phyloP scores from a whole-genome alignment of 2,113 vertebrate species.

The Plectropomus leopardus region DNA sequence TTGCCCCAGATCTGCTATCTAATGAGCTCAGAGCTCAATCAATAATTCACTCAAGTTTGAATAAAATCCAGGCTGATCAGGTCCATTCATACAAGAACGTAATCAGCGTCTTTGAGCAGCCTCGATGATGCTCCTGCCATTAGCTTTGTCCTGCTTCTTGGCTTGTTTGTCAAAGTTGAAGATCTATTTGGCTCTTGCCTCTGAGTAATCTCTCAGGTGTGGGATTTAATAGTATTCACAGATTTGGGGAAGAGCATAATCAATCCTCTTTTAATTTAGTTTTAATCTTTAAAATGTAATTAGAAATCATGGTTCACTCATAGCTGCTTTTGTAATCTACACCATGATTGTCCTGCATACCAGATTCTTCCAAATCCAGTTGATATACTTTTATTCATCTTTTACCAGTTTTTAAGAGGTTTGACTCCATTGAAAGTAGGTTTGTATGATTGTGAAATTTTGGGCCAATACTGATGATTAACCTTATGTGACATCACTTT shows the following conservation, averaged over 20 bases:
- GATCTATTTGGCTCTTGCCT: background rate
- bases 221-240: background rate
- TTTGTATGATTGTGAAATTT: too few relatives aligned
- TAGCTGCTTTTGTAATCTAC: background rate
- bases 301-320: background rate
- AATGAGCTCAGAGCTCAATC: constrained; percentile 84
- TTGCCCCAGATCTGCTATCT: constrained; percentile 78
- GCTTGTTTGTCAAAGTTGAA: background rate
- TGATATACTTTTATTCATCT: background rate
- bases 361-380: background rate
- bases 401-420: background rate
- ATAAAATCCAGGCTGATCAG: constrained; percentile 80
- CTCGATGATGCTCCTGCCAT: constrained; percentile 10
- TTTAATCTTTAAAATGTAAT: background rate
- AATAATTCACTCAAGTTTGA: constrained; percentile 85
- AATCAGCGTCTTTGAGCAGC: constrained; percentile 80
- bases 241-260: background rate
- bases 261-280: background rate
- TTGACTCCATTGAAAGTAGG: background rate
- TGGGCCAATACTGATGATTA: too few relatives aligned
- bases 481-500: too few relatives aligned
- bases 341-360: background rate
- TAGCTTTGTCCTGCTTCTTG: constrained; percentile 24
- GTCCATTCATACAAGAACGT: constrained; percentile 68
- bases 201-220: background rate